Evolutionary conservation across 2,888 invertebrate species (phyloP), one percentile per base, ranked within the genome.

Genomic region (Drosophila seclusa): DNA sequence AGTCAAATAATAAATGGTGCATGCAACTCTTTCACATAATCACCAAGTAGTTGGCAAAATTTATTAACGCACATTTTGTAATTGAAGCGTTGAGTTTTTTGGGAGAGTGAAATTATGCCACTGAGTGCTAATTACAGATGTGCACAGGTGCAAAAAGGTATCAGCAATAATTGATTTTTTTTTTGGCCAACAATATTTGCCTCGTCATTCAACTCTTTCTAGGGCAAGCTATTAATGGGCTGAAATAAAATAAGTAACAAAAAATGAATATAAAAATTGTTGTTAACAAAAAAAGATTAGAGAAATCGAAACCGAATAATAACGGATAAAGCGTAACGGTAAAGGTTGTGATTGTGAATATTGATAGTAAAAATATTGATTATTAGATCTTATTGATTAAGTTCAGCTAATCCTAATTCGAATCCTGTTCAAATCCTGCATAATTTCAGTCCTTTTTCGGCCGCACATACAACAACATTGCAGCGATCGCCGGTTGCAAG

Each of bases 401-500:
- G 16, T 45, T 24, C 18, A 10, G n/a, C 40, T 40, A 40, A 40
- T 21, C 21, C 42, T 2, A 11, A 34, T 7, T 24, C 8, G 8
- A 38, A 55, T n/a, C n/a, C 2, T 54, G 6, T 27, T 16, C 11
- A 10, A 29, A 29, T 16, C 21, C 13, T 40, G 5, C 21, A 4
- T 63, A 1, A 96, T 96, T 55, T 0, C 96, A 98, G 98, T 97
- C 97, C 59, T 98, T 98, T 94, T 98, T 98, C 93, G 98, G 98
- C 38, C 95, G 98, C 81, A 97, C 98, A 16, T 97, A 97, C 95
- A 98, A 97, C 95, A 98, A 98, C 93, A 94, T 97, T 82, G 95
- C 96, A 61, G 97, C 97, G 74, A 97, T 98, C 92, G 96, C 97
- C 21, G 98, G 97, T 90, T 98, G 98, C 94, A 98, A 98, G 93